Base-by-base conservation (phyloP, 2,888 invertebrate species). In the Rhyacophila evoluta region DNA sequence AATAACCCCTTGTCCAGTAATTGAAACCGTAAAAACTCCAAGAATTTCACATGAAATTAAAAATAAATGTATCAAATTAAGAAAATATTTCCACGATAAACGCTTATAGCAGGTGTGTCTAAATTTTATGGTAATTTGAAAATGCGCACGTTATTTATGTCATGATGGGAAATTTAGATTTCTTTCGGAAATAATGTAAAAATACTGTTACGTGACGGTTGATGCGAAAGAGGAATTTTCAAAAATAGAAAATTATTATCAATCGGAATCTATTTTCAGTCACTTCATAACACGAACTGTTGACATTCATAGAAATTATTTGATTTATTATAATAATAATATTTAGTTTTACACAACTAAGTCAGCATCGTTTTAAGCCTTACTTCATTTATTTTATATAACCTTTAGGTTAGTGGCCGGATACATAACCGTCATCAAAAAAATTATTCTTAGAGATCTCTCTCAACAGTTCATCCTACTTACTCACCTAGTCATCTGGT, bases 81-180 rank as follows among this genome's bases (percentile, higher is more conserved):
- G 1, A 4, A 55, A 8, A 6, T 19, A 55, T 55, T 55, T 10
- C 55, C 55, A 25, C 55, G 55, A 8, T 8, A 55, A 55, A 25
- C 15, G 15, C 19, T 55, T 10, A 19, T 55, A 55, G 19, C 55
- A 55, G 55, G 55, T 55, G 19, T 55, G 55, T 19, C 55, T 55
- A 15, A 55, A 55, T 55, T 55, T 55, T 55, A 55, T 55, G 55
- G 55, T 55, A 55, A 55, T 55, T 55, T 55, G 55, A 55, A 55
- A 55, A 55, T 19, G 8, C 55, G 19, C 55, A 19, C 55, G 55
- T 55, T 55, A 25, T 55, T 55, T 55, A 8, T 55, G 55, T 55
- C 55, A 19, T 55, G 55, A 55, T 55, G 19, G 55, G 19, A 55
- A 19, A 55, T 55, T 55, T 55, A 55, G 55, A 55, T 55, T 55